These are phyloP conservation scores for Trinectes maculatus DNA, from an alignment of 2,113 vertebrate species.

Conservation along the genomic window DNA sequence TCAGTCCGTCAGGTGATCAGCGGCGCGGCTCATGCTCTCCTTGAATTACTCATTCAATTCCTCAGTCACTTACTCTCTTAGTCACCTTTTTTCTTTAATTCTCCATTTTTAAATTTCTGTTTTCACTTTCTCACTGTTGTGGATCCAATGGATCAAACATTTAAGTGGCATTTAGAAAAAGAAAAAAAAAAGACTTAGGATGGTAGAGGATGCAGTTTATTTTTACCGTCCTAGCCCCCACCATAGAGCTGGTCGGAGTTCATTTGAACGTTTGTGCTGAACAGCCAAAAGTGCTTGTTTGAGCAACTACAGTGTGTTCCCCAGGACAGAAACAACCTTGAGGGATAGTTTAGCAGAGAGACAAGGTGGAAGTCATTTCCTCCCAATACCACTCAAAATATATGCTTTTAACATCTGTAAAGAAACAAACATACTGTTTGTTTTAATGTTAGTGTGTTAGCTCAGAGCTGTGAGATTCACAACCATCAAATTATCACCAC, in stretches of 20 bases:
- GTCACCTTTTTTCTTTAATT: neutral
- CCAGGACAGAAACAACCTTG: slow-evolving; percentile 10
- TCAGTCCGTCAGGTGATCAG: slow-evolving; percentile 42
- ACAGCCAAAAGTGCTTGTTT: slow-evolving; percentile 24
- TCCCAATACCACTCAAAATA: neutral
- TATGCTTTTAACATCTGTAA: slow-evolving; percentile 4
- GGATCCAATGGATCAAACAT: neutral
- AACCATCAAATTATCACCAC: slow-evolving; percentile 10
- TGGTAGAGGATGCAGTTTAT: neutral
- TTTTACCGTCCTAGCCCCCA: neutral
- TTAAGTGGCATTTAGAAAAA: neutral
- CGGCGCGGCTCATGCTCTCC: neutral
- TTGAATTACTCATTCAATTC: slow-evolving; percentile 48
- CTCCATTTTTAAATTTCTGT: neutral
- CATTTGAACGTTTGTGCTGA: neutral
- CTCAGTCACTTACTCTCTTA: slow-evolving; percentile 9
- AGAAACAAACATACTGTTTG: neutral
- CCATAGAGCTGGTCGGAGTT: neutral
- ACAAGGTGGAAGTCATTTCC: slow-evolving; percentile 8
- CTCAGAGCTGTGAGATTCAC: neutral
- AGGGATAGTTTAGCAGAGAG: slow-evolving; percentile 6
- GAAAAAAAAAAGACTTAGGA: neutral
- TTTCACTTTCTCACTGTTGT: neutral
- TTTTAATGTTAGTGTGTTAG: neutral
- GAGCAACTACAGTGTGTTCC: slow-evolving; percentile 18